phyloP scores from a whole-genome alignment of 2,888 invertebrate genomes.

The Colletes collaris region DNA sequence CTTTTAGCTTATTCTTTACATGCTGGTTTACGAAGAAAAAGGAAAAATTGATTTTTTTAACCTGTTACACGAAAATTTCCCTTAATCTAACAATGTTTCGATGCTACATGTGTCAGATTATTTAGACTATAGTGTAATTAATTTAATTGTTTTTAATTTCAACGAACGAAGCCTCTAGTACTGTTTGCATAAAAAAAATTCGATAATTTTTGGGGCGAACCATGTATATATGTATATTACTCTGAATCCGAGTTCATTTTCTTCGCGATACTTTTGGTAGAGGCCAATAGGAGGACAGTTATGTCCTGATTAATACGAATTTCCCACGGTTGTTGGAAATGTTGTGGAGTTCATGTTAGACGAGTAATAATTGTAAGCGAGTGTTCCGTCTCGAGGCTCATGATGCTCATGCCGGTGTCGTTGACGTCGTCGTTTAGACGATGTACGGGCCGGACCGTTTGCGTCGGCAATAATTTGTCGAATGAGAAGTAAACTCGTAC shows the following conservation, averaged over 20 bases:
- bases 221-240: too few species aligned
- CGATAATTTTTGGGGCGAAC: too few species aligned
- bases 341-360: conserved; percentile 29
- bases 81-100: too few species aligned
- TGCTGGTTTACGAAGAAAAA: too few species aligned
- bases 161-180: too few species aligned
- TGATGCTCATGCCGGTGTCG: conserved; percentile 45
- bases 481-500: conserved; percentile 49
- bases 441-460: conserved; percentile 49
- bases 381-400: conserved; percentile 47
- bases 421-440: conserved; percentile 54
- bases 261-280: background rate
- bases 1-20: too few species aligned
- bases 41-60: too few species aligned
- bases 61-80: too few species aligned
- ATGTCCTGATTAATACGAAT: conserved; percentile 36
- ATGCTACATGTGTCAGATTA: too few species aligned
- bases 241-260: background rate
- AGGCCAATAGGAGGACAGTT: background rate
- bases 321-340: conserved; percentile 40
- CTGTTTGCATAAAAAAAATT: too few species aligned
- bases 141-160: too few species aligned
- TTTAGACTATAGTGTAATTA: too few species aligned
- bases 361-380: conserved; percentile 58
- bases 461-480: conserved; percentile 58